Evolutionary conservation across 2,888 invertebrate genomes (phyloP).

Genomic region (Octonoba sinensis): DNA sequence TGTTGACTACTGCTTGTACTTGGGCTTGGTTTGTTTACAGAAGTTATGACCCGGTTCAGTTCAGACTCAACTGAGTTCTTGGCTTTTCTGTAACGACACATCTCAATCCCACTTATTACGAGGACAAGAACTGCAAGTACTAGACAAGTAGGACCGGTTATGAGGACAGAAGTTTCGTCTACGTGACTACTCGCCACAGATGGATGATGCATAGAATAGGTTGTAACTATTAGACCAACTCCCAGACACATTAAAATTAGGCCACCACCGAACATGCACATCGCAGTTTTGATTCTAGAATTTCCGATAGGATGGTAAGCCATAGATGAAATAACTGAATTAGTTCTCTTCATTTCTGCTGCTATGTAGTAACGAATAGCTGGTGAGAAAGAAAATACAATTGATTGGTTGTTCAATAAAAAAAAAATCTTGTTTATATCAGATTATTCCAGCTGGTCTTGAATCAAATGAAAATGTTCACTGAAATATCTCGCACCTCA

Average conservation of each 20-base stretch:
- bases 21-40: constrained; percentile 5
- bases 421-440: no score
- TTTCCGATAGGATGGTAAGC: constrained; percentile 49
- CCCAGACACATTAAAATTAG: constrained; percentile 41
- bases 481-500: no score
- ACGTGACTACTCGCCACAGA: constrained; percentile 8
- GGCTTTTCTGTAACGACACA: constrained; percentile 43
- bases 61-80: constrained; percentile 43
- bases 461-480: no score
- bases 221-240: constrained; percentile 31
- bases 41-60: constrained; percentile 34
- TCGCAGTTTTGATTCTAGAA: constrained; percentile 42
- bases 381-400: no score
- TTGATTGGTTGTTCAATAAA: no score
- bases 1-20: not conserved
- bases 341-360: constrained; percentile 39
- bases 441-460: no score
- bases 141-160: constrained; percentile 55
- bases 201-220: constrained; percentile 8
- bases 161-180: constrained; percentile 49
- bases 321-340: constrained; percentile 54
- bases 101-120: constrained; percentile 39
- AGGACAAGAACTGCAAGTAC: constrained; percentile 30
- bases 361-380: no score
- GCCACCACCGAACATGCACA: constrained; percentile 52